Conservation (phyloP, 2,888 invertebrate species). For the Lycia hirtaria region DNA sequence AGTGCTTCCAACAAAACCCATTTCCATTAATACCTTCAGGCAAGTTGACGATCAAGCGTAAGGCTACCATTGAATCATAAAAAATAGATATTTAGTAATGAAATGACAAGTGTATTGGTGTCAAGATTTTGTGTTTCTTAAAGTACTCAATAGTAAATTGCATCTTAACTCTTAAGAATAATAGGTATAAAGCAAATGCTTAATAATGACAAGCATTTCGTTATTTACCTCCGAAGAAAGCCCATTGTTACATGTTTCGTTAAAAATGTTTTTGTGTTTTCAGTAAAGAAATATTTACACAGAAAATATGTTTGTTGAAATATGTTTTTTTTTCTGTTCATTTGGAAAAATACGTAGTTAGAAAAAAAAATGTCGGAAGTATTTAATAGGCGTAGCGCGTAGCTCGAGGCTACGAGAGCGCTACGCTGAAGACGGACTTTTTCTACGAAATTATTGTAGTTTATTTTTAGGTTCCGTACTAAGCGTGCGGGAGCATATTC, state of each 20-base stretch:
- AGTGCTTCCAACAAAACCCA: too few relatives aligned
- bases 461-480: not conserved
- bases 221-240: constrained; percentile 7
- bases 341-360: constrained; percentile 27
- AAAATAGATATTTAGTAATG: too few relatives aligned
- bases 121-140: too few relatives aligned
- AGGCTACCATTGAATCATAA: too few relatives aligned
- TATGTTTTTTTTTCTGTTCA: constrained; percentile 21
- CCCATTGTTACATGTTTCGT: constrained; percentile 19
- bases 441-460: constrained; percentile 35
- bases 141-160: too few relatives aligned
- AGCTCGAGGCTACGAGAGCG: constrained; percentile 45
- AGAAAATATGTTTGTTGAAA: constrained; percentile 24
- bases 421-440: constrained; percentile 42
- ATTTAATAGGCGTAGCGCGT: constrained; percentile 44
- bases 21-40: too few relatives aligned
- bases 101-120: too few relatives aligned
- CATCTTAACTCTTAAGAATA: too few relatives aligned
- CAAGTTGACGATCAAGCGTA: too few relatives aligned
- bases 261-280: constrained; percentile 16
- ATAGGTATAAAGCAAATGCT: too few relatives aligned
- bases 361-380: constrained; percentile 26
- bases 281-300: constrained; percentile 26
- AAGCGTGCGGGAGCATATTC: too few relatives aligned
- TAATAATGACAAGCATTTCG: constrained; percentile 15